Evolutionary conservation across 1,140 invertebrate species (phyloP).

Genomic region (Ips typographus): DNA sequence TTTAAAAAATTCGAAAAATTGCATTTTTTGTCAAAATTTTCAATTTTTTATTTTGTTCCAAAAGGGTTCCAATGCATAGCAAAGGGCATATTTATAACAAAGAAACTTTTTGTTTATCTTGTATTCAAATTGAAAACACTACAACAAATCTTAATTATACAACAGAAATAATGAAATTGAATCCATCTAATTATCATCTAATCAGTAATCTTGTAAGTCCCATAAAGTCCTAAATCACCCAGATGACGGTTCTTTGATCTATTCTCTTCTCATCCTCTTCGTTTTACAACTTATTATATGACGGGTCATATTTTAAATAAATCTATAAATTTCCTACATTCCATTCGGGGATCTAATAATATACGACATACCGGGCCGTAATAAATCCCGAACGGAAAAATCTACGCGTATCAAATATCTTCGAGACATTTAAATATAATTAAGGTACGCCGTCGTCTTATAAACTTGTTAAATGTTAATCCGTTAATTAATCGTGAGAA

Average conservation of each 20-base stretch:
- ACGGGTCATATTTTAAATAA: constrained; percentile 4
- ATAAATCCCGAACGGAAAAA: constrained; percentile 8
- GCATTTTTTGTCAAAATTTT: too few species aligned
- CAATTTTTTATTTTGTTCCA: too few species aligned
- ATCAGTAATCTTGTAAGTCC: not conserved
- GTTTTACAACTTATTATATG: constrained; percentile 6
- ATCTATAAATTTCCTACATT: constrained; percentile 12
- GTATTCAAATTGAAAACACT: not conserved
- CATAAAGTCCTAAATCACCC: not conserved
- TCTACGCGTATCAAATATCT: constrained; percentile 11
- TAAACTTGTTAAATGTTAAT: constrained; percentile 3
- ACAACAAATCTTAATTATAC: not conserved
- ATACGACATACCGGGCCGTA: not conserved
- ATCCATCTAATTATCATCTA: not conserved
- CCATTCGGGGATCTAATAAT: constrained; percentile 1
- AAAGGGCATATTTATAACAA: too few species aligned
- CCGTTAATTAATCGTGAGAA: constrained; percentile 2
- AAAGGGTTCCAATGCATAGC: too few species aligned
- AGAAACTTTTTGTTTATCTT: too few species aligned
- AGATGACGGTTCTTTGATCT: not conserved
- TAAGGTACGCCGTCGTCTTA: constrained; percentile 1
- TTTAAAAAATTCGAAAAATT: too few species aligned
- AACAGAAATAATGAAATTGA: not conserved
- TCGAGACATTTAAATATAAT: constrained; percentile 2
- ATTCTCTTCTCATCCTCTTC: not conserved